Evolutionary conservation across 2,888 invertebrate genomes (phyloP), one percentile per base, ranked within the genome.

Genomic region (Oligia strigilis): DNA sequence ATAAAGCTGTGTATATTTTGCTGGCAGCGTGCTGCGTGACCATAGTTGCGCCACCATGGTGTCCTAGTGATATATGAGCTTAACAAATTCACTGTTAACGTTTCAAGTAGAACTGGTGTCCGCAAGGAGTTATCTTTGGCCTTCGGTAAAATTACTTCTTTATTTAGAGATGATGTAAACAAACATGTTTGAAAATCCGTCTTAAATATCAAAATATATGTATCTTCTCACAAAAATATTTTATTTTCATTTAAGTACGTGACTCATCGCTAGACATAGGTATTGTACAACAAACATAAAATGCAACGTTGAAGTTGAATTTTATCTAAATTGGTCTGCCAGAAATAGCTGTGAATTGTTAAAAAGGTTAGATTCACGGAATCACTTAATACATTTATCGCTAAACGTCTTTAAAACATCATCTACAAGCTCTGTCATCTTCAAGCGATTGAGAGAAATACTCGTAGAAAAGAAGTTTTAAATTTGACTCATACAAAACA

Each of bases 221-320:
- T 72, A 17, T 65, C 52, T 70, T 43, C 19, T 19, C 46, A 49
- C 23, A n/a, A 6, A 52, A 36, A 55, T 65, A 64, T 65, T 9
- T 49, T 40, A 36, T 55, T 29, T 52, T 19, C 0, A 80, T 80
- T 80, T 43, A 29, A 29, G 29, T 29, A 43, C 52, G 55, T 74
- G 80, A 75, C 52, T 60, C 58, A 84, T 66, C 0, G 19, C 0
- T 23, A 29, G 52, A 60, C 6, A 65, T 62, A 29, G 29, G 29
- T 29, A 40, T 75, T 70, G n/a, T 19, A 55, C 19, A 83, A 71
- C 19, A 23, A 65, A 78, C 13, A 65, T 65, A 79, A 65, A 36
- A 43, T 71, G 17, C 23, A 43, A 17, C 29, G 23, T 43, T 43
- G 23, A 36, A 29, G 23, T 60, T 14, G 23, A 72, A 52, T 13